A percentile compares a stretch with the other conserved stretches of the same genome.
Conservation (phyloP, 2,888 invertebrate genomes). For the Rhagonycha fulva region DNA sequence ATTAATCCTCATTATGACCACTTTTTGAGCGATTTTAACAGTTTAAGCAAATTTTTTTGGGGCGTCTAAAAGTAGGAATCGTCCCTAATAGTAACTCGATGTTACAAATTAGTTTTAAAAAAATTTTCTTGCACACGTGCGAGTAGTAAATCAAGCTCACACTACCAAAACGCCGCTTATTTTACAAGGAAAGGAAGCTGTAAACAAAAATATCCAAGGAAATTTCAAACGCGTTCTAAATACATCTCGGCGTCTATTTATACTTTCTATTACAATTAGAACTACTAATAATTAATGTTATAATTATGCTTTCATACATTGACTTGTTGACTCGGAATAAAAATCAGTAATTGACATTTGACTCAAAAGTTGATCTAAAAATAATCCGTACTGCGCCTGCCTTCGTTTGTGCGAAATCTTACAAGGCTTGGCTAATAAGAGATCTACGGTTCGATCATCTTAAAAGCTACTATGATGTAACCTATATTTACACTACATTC, state of each 20-base stretch:
- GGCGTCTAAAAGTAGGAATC: not conserved
- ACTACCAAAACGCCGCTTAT: not conserved
- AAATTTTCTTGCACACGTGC: constrained; percentile 19
- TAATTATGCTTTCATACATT: not conserved
- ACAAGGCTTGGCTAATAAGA: constrained; percentile 39
- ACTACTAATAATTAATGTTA: not conserved
- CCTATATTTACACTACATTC: constrained; percentile 21
- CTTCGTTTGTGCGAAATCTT: constrained; percentile 37
- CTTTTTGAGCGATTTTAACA: not conserved
- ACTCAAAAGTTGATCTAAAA: constrained; percentile 34
- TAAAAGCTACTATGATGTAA: constrained; percentile 17
- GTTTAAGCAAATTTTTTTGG: not conserved
- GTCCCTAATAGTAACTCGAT: not conserved
- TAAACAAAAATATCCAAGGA: constrained; percentile 24
- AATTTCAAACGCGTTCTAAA: not conserved
- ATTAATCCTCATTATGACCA: not conserved
- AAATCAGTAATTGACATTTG: not conserved
- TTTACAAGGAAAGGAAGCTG: constrained; percentile 11
- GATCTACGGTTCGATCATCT: constrained; percentile 32
- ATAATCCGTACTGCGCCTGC: constrained; percentile 41
- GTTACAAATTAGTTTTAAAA: constrained; percentile 1
- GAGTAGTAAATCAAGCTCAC: constrained; percentile 11
- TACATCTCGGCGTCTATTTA: not conserved
- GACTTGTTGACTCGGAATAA: not conserved
- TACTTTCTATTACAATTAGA: not conserved